Evolutionary conservation across 2,888 invertebrate species (phyloP).

Genomic region (Zygothrica quintamaculata): DNA sequence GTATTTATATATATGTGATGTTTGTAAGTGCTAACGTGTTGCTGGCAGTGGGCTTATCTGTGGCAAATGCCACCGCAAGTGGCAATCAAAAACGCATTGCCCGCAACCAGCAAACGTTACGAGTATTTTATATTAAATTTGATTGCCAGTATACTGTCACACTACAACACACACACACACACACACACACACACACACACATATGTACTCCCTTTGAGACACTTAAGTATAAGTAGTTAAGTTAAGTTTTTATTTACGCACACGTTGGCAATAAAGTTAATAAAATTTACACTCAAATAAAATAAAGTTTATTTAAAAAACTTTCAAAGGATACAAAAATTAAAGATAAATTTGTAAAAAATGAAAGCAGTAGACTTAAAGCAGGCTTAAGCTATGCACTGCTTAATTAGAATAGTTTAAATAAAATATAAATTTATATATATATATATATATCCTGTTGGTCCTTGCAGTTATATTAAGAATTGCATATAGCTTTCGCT

Average conservation of each 20-base stretch:
- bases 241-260: constrained; percentile 6
- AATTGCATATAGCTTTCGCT: too few relatives aligned
- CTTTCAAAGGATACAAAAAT: too few relatives aligned
- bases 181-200: constrained; percentile 3
- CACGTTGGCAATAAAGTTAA: background rate
- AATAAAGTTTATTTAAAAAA: too few relatives aligned
- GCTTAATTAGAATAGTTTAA: too few relatives aligned
- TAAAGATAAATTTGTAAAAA: too few relatives aligned
- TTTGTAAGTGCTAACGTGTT: constrained; percentile 40
- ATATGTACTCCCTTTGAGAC: constrained; percentile 1
- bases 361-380: too few relatives aligned
- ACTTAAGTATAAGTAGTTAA: constrained; percentile 36
- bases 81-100: constrained; percentile 68
- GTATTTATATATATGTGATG: constrained; percentile 4
- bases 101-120: constrained; percentile 36
- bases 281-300: too few relatives aligned
- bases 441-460: too few relatives aligned
- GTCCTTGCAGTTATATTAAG: too few relatives aligned
- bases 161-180: background rate
- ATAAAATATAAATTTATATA: too few relatives aligned
- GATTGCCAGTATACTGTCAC: background rate
- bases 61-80: constrained; percentile 48
- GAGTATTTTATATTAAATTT: constrained; percentile 56
- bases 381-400: too few relatives aligned
- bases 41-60: constrained; percentile 51